phyloP scores from a whole-genome alignment of 2,797 vertebrate genomes.

The Myotis daubentonii region DNA sequence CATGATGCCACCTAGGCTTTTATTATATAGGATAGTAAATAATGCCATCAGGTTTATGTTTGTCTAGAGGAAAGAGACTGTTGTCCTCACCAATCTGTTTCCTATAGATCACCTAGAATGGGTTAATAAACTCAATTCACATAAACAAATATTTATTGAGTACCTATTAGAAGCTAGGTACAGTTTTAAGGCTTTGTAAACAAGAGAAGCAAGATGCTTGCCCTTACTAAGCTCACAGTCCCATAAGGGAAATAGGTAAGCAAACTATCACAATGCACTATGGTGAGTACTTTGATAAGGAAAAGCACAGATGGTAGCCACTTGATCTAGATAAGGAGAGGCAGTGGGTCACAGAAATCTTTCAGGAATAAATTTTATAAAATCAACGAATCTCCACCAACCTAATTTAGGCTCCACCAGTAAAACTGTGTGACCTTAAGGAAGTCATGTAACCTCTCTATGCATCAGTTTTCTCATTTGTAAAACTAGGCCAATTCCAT shows the following conservation, averaged over 20 bases:
- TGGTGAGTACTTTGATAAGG: not conserved
- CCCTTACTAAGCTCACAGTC: not conserved
- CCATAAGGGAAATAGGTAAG: not conserved
- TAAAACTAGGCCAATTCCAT: not conserved
- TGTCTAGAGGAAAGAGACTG: not conserved
- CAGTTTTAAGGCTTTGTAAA: not conserved
- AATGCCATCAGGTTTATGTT: not conserved
- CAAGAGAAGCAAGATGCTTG: not conserved
- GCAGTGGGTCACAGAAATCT: not conserved
- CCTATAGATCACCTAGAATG: not conserved
- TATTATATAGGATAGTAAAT: not conserved
- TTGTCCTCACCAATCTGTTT: not conserved
- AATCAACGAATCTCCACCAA: not conserved
- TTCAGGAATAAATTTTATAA: not conserved
- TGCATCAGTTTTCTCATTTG: not conserved
- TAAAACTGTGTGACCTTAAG: slow-evolving; percentile 17
- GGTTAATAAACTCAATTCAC: slow-evolving; percentile 12
- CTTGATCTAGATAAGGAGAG: not conserved
- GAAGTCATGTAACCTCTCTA: not conserved
- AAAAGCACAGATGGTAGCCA: not conserved
- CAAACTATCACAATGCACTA: not conserved
- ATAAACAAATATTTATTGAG: not conserved
- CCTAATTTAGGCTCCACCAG: not conserved
- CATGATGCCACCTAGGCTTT: too few relatives aligned
- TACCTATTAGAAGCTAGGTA: not conserved